These are phyloP conservation scores for Pelodytes ibericus DNA, from an alignment of 2,797 vertebrate species.

Conservation along the genomic window DNA sequence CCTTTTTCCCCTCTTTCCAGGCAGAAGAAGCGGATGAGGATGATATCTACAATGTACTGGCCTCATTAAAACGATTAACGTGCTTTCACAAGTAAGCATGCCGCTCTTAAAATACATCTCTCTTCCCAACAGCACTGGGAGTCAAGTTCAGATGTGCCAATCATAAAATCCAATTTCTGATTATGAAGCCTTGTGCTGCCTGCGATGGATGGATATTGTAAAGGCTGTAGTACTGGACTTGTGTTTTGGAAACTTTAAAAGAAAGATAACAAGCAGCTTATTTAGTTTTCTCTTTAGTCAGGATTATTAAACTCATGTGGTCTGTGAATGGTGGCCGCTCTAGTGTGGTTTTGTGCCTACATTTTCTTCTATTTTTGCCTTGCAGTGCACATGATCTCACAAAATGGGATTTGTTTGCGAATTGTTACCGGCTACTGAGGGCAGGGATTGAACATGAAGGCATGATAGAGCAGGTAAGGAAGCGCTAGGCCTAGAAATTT, in stretches of 20 bases:
- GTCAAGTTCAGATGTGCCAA: no score
- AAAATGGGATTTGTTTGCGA: constrained; percentile 97
- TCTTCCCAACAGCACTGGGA: no score
- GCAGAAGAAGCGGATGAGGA: constrained; percentile 93
- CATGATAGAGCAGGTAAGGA: constrained; percentile 94
- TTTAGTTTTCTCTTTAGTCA: no score
- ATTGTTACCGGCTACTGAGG: constrained; percentile 95
- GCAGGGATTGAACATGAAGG: constrained; percentile 98
- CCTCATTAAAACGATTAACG: constrained; percentile 93
- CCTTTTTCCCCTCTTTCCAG: background rate
- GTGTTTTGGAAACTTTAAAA: no score
- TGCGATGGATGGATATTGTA: no score
- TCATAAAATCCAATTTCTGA: no score
- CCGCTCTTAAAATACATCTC: background rate
- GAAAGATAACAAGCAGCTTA: no score
- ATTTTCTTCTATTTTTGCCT: constrained; percentile 57
- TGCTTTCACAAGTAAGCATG: constrained; percentile 95
- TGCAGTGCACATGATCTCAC: constrained; percentile 95
- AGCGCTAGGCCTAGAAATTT: background rate
- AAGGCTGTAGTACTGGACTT: no score
- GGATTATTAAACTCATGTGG: no score
- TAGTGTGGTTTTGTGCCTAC: background rate
- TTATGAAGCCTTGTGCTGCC: no score
- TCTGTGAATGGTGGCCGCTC: no score
- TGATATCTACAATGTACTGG: constrained; percentile 96